Percentiles rank a stretch among this genome's conserved stretches.
Evolutionary conservation across 2,113 vertebrate species (phyloP).

Genomic region (Paramormyrops kingsleyae): DNA sequence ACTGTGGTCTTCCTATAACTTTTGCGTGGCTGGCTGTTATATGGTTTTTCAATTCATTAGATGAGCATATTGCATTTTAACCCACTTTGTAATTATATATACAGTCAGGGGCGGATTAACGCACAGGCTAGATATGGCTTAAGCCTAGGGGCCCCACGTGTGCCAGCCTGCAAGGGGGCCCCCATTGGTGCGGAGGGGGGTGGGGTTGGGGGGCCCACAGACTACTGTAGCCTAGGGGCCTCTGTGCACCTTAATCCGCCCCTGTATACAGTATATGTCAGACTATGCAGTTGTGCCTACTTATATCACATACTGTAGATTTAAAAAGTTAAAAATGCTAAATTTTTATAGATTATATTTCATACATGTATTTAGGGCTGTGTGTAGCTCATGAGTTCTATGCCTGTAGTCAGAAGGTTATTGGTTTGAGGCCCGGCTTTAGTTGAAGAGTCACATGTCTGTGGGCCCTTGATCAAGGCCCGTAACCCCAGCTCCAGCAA

Average conservation of each 20-base stretch:
- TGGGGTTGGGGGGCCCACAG: too few relatives aligned
- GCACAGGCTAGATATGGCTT: too few relatives aligned
- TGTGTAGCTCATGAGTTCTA: background rate
- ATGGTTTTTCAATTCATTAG: background rate
- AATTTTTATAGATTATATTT: background rate
- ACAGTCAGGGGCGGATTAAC: too few relatives aligned
- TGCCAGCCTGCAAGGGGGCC: too few relatives aligned
- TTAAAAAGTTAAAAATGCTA: background rate
- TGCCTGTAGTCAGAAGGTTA: background rate
- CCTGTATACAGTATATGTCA: background rate
- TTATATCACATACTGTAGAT: background rate
- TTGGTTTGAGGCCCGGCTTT: background rate
- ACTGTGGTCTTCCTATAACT: background rate
- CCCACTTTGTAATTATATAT: background rate
- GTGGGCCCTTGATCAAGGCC: background rate
- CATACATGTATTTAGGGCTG: background rate
- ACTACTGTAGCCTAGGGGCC: too few relatives aligned
- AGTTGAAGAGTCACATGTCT: background rate
- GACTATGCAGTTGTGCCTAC: background rate
- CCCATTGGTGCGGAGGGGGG: too few relatives aligned
- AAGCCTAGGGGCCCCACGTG: too few relatives aligned
- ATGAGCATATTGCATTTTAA: background rate
- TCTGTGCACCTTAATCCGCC: too few relatives aligned
- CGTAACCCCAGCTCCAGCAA: background rate
- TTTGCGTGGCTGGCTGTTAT: background rate